Evolutionary conservation across 1,140 invertebrate genomes (phyloP), one percentile per base, ranked within the genome.

Genomic region (Paracyclopina nana): DNA sequence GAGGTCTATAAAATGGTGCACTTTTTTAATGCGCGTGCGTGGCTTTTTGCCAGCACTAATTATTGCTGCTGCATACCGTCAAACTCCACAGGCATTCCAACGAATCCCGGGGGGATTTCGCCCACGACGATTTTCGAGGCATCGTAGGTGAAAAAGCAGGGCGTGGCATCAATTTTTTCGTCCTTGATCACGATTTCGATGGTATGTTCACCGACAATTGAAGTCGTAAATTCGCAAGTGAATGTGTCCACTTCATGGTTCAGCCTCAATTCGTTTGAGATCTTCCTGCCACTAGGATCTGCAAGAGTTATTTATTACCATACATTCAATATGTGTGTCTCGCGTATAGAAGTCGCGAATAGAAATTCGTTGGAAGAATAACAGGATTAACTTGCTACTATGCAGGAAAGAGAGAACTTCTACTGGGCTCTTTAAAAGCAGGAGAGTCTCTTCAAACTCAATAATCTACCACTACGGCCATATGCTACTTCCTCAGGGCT

Each of bases 21-120:
- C 34, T 16, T 38, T 20, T 38, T 38, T 2, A 38, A 16, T 20
- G 14, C 8, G 5, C 3, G 8, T 20, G 20, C 34, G 14, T 38
- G 3, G 3, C 3, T 38, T 38, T 3, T 38, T 20, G 9, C 9
- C 29, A 9, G 29, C 9, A 9, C 20, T 20, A 38, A 9, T 20
- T 38, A 2, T 3, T 38, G 34, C 3, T 24, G 20, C 14, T 49
- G 12, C 49, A 24, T 50, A 44, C 30, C 29, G 6, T 52, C 50
- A 29, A 52, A 52, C 28, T 52, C 50, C 40, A 52, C 50, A 8
- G 50, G 50, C 24, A 38, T 42, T 18, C 50, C 50, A 16, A 52
- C 40, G 28, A 42, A 52, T 50, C 50, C 50, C 5, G 40, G n/a
- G 5, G 50, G 50, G 8, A 52, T 44, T 12, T 48, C 16, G 14